phyloP scores from a whole-genome alignment of 1,140 invertebrate genomes.

The Cecropterus lyciades region DNA sequence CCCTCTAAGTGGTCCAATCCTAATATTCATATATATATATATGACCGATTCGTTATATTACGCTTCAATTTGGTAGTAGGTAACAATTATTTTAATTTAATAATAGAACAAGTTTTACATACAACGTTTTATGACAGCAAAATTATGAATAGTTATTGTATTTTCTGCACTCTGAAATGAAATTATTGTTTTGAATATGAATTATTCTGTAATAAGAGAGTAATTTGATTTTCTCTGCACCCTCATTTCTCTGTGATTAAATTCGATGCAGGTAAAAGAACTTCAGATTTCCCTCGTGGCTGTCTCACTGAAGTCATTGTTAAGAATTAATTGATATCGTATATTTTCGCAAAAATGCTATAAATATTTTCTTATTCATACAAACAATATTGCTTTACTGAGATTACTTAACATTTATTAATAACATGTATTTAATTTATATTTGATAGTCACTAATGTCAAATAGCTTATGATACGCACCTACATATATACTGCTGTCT shows the following conservation, averaged over 20 bases:
- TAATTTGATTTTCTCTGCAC: constrained; percentile 6
- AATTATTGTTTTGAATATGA: not conserved
- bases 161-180: not conserved
- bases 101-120: too few relatives aligned
- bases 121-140: not conserved
- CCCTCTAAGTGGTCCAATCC: too few relatives aligned
- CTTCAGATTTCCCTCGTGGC: constrained; percentile 12
- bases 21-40: too few relatives aligned
- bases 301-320: not conserved
- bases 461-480: too few relatives aligned
- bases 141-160: constrained; percentile 6
- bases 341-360: not conserved
- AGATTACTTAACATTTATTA: too few relatives aligned
- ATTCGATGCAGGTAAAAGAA: constrained; percentile 19
- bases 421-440: too few relatives aligned
- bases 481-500: too few relatives aligned
- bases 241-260: constrained; percentile 14
- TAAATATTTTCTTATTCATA: not conserved
- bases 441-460: too few relatives aligned
- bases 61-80: too few relatives aligned
- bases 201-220: not conserved
- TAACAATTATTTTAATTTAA: too few relatives aligned
- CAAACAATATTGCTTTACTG: not conserved
- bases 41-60: too few relatives aligned
- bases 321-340: constrained; percentile 8